Percentiles rank a stretch among this genome's conserved stretches.
These are phyloP conservation scores for Galeruca laticollis DNA, from an alignment of 2,888 invertebrate genomes.

Conservation along the genomic window DNA sequence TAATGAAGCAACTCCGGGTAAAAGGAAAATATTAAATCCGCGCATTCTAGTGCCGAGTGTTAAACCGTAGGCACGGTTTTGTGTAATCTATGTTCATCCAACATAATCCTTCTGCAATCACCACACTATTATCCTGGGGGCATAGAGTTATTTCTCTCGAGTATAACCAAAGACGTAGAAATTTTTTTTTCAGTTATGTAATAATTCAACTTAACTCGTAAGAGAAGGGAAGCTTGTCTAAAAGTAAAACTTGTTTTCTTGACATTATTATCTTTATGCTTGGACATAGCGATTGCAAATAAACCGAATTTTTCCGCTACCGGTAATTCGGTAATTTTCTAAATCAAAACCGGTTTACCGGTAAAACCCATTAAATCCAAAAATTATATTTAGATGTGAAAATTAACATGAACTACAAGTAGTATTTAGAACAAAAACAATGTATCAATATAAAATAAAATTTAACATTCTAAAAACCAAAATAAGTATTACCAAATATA, in stretches of 20 bases:
- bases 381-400: too few relatives aligned
- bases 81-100: conserved; percentile 61
- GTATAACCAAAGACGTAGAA: conserved; percentile 10
- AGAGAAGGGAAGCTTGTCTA: too few relatives aligned
- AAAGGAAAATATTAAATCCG: conserved; percentile 39
- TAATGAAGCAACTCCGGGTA: conserved; percentile 27
- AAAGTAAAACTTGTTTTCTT: too few relatives aligned
- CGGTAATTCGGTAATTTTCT: too few relatives aligned
- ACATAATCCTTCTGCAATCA: conserved; percentile 61
- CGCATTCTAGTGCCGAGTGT: conserved; percentile 25
- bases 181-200: background rate
- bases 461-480: too few relatives aligned
- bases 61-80: conserved; percentile 50
- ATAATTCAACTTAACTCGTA: too few relatives aligned
- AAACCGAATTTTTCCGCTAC: background rate
- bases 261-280: too few relatives aligned
- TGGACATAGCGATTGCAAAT: too few relatives aligned
- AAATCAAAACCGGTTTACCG: background rate
- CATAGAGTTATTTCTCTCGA: conserved; percentile 57
- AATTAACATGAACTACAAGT: too few relatives aligned
- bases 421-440: too few relatives aligned
- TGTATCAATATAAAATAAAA: too few relatives aligned
- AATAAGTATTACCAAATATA: too few relatives aligned
- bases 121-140: conserved; percentile 59
- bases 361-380: background rate